These are phyloP conservation scores for Apogon hyalosoma DNA, from an alignment of 2,797 vertebrate genomes.

Conservation along the genomic window DNA sequence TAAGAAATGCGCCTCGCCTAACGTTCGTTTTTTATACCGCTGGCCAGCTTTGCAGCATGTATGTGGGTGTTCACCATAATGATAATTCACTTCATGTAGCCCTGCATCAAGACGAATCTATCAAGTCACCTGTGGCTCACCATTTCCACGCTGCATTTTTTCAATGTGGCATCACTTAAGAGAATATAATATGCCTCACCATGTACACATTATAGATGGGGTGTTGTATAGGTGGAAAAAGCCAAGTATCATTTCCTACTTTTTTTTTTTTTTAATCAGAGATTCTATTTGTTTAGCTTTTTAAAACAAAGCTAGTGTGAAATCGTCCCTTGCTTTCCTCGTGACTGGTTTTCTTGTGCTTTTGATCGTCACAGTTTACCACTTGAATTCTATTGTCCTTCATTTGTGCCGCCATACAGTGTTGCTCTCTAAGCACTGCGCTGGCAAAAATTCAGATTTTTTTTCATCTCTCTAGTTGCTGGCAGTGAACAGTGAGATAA, in stretches of 20 bases:
- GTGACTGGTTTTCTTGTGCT: neutral
- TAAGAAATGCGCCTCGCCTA: conserved; percentile 69
- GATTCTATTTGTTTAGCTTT: too few species aligned
- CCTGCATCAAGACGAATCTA: conserved; percentile 69
- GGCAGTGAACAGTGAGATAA: conserved; percentile 78
- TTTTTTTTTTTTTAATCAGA: too few species aligned
- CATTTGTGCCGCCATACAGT: conserved; percentile 57
- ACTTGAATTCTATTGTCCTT: conserved; percentile 67
- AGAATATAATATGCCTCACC: neutral
- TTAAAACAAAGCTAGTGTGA: too few species aligned
- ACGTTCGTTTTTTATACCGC: conserved; percentile 66
- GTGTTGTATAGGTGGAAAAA: neutral
- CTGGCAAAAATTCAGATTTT: conserved; percentile 72
- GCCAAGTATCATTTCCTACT: neutral
- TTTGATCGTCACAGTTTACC: conserved; percentile 17
- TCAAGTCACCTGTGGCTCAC: conserved; percentile 70
- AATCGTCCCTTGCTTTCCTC: neutral
- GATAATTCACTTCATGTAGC: conserved; percentile 78
- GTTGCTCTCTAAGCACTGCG: conserved; percentile 69
- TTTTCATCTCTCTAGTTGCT: conserved; percentile 56
- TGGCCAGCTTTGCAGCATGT: conserved; percentile 61
- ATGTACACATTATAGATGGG: neutral
- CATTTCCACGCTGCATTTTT: conserved; percentile 31
- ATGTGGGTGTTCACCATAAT: conserved; percentile 73
- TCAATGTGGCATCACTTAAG: conserved; percentile 15